These are phyloP conservation scores for Micrasema minimum DNA, from an alignment of 1,140 invertebrate species.

Conservation along the genomic window DNA sequence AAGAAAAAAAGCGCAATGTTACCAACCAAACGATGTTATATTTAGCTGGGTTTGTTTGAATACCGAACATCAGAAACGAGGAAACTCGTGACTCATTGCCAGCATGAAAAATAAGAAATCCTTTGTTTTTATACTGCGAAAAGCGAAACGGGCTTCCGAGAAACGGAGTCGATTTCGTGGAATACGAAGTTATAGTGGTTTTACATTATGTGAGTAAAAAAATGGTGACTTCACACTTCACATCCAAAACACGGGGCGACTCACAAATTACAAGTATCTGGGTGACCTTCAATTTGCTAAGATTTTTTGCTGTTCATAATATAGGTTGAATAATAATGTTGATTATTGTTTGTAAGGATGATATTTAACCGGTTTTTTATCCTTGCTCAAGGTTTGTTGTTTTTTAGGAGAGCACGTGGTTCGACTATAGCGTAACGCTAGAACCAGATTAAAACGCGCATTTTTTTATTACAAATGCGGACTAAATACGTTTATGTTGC, in stretches of 20 bases:
- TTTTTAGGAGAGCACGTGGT: too few relatives aligned
- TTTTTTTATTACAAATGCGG: too few relatives aligned
- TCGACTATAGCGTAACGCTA: too few relatives aligned
- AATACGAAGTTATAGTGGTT: conserved; percentile 8
- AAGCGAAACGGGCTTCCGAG: conserved; percentile 6
- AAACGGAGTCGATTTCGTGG: conserved; percentile 16
- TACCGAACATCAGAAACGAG: background rate
- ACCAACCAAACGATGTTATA: too few relatives aligned
- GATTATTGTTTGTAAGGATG: conserved; percentile 15
- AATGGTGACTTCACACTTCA: conserved; percentile 19
- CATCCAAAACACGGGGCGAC: background rate
- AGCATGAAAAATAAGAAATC: conserved; percentile 12
- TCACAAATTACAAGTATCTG: conserved; percentile 19
- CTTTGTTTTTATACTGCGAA: conserved; percentile 17
- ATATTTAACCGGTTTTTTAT: conserved; percentile 28
- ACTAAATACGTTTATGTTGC: too few relatives aligned
- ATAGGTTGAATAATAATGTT: conserved; percentile 28
- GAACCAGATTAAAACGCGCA: too few relatives aligned
- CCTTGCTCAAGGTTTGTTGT: conserved; percentile 20
- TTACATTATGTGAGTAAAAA: conserved; percentile 6
- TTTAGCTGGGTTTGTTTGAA: background rate
- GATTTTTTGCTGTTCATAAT: conserved; percentile 27
- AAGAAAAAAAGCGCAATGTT: too few relatives aligned
- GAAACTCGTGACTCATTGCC: background rate
- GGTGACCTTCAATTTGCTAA: conserved; percentile 17